Evolutionary conservation across 2,113 vertebrate species (phyloP), one percentile per base, ranked within the genome.

Genomic region (Pyxicephalus adspersus): DNA sequence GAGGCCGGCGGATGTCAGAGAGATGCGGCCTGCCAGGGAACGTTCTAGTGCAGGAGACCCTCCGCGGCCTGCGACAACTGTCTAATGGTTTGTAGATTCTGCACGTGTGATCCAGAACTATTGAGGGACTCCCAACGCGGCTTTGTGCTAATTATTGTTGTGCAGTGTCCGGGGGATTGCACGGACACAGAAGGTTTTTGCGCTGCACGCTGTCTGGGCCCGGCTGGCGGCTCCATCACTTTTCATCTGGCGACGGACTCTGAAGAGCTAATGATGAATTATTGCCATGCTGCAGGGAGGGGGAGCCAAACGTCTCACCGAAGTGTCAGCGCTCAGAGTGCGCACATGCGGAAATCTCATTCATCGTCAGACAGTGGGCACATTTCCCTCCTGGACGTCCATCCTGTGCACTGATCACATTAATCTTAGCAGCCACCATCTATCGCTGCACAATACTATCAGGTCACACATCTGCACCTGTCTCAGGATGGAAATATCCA

Each of bases 231-330:
- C 93, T 93, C 95, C 91, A 96, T 98, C 96, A 96, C 93, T 95
- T 96, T 92, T 96, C 94, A 98, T 98, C 95, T 96, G 91, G 92
- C 95, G 95, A 96, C 96, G 94, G 95, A 98, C 95, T 95, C 95
- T 97, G 96, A 98, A 94, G 94, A 94, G 93, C 96, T 96, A 98
- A 98, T 94, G 94, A 98, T 97, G 95, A 97, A 96, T 97, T 96
- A 97, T 93, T 94, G 94, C 94, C 95, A 90, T 92, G 93, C 92
- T 94, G 91, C 92, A 93, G 92, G 94, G 93, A 90, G 94, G 92
- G 93, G 84, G 85, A 92, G 91, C 89, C 90, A 91, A 94, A 92
- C 93, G 90, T 92, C 94, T 93, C 91, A 91, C 89, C 89, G 90
- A 92, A 93, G 93, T 95, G 94, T 95, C 94, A 95, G 92, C 90